phyloP scores from a whole-genome alignment of 2,888 invertebrate genomes.

The Lacanobia wlatinum region DNA sequence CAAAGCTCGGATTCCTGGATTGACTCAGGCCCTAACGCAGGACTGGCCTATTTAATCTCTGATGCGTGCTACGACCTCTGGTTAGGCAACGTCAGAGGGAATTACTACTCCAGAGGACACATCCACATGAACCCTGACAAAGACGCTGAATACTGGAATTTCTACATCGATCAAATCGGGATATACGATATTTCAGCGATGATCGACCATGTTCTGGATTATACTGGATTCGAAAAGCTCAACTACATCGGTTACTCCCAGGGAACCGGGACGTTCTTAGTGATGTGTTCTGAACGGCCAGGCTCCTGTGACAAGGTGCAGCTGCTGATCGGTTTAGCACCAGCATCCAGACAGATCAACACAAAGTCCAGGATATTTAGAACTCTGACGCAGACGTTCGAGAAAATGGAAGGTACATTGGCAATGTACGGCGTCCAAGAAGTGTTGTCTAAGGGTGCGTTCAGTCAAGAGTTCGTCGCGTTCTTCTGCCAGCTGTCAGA shows the following conservation, averaged over 20 bases:
- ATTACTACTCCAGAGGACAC: conserved; percentile 89
- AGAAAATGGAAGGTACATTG: conserved; percentile 66
- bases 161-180: conserved; percentile 87
- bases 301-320: conserved; percentile 92
- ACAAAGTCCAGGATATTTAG: conserved; percentile 88
- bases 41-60: conserved; percentile 71
- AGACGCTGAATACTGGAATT: conserved; percentile 71
- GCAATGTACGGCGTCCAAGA: conserved; percentile 71
- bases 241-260: conserved; percentile 70
- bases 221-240: conserved; percentile 73
- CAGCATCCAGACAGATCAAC: conserved; percentile 89
- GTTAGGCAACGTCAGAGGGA: conserved; percentile 78
- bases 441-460: conserved; percentile 74
- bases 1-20: conserved; percentile 80
- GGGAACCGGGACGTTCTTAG: conserved; percentile 81
- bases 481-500: conserved; percentile 75
- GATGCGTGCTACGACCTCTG: conserved; percentile 68
- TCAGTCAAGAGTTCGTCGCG: conserved; percentile 74
- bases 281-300: conserved; percentile 92
- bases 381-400: conserved; percentile 56
- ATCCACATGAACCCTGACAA: conserved; percentile 74
- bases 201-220: conserved; percentile 77
- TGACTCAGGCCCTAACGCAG: conserved; percentile 78
- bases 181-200: conserved; percentile 93
- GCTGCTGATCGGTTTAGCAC: conserved; percentile 92